Conservation (phyloP, 2,113 vertebrate species). For the Amia ocellicauda region DNA sequence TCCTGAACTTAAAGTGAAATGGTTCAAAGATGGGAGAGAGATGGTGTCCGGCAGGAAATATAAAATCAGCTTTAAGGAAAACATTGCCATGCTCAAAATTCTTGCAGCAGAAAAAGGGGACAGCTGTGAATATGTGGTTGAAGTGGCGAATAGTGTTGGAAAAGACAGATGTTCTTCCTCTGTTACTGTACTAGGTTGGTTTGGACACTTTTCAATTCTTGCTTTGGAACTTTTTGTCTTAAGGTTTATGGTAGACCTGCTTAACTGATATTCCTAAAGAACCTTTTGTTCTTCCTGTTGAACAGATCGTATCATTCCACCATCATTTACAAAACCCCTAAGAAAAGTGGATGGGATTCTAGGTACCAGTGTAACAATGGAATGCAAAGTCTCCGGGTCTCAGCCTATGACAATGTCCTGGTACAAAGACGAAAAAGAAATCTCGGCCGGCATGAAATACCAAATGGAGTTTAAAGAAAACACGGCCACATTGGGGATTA, state of each 20-base stretch:
- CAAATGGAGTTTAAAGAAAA: conserved; percentile 79
- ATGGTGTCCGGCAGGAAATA: conserved; percentile 88
- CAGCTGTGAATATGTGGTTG: conserved; percentile 86
- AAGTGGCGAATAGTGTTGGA: conserved; percentile 91
- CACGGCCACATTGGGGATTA: conserved; percentile 78
- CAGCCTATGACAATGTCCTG: conserved; percentile 87
- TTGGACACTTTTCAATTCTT: conserved; percentile 18
- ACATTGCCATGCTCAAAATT: conserved; percentile 85
- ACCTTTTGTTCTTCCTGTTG: conserved; percentile 52
- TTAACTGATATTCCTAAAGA: not conserved
- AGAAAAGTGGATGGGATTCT: conserved; percentile 83
- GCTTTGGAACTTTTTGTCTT: conserved; percentile 3
- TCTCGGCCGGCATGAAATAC: conserved; percentile 72
- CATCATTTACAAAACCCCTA: conserved; percentile 87
- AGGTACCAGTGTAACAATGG: conserved; percentile 67
- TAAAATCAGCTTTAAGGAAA: conserved; percentile 89
- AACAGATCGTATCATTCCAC: conserved; percentile 92
- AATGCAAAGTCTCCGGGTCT: conserved; percentile 92
- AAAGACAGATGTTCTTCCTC: conserved; percentile 84
- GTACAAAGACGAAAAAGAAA: conserved; percentile 88
- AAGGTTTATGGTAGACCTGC: conserved; percentile 1
- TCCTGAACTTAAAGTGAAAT: conserved; percentile 92
- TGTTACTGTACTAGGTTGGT: conserved; percentile 89
- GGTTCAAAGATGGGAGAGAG: conserved; percentile 89
- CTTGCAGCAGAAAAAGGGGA: conserved; percentile 83